Percentiles rank a stretch among this genome's conserved stretches.
phyloP scores from a whole-genome alignment of 2,113 vertebrate species.

The Accipiter virgatus region DNA sequence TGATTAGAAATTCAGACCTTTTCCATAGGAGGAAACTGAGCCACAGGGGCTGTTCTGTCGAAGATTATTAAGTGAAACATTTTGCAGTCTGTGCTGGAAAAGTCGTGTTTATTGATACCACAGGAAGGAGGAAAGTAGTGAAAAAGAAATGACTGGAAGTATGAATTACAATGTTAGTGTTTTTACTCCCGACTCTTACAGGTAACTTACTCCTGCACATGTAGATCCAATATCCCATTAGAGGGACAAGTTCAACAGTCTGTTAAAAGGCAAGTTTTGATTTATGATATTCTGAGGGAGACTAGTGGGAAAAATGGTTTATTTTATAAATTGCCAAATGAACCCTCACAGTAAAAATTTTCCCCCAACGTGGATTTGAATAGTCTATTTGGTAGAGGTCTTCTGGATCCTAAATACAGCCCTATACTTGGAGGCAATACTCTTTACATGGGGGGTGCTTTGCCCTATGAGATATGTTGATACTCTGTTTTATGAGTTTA shows the following conservation, averaged over 20 bases:
- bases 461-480: not conserved
- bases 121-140: not conserved
- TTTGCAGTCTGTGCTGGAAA: not conserved
- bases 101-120: not conserved
- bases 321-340: not conserved
- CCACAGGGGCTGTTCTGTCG: rapidly evolving
- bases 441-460: not conserved
- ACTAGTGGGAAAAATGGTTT: not conserved
- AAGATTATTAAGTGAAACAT: not conserved
- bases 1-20: not conserved
- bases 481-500: not conserved
- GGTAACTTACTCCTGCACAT: not conserved
- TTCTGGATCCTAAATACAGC: not conserved
- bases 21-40: not conserved
- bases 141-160: not conserved
- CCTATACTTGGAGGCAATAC: not conserved
- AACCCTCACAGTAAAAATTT: not conserved
- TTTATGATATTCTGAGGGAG: not conserved
- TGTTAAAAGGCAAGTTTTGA: not conserved
- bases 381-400: not conserved
- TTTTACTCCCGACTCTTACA: not conserved
- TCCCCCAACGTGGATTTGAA: not conserved
- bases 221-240: not conserved
- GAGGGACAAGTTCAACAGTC: not conserved
- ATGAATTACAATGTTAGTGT: not conserved